phyloP scores from a whole-genome alignment of 1,140 invertebrate species.

The Camponotus floridanus region DNA sequence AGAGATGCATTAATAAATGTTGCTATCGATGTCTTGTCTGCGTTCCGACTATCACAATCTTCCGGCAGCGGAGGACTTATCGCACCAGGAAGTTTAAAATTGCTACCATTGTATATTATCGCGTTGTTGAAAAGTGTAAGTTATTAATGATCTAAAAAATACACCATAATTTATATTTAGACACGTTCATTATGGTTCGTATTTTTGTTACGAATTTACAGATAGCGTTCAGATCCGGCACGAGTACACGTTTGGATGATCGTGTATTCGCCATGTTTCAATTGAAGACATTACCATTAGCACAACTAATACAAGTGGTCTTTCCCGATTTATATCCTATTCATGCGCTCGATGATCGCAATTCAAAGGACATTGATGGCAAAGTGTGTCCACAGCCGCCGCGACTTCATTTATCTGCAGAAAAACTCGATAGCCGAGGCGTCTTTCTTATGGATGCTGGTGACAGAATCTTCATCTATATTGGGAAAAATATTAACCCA shows the following conservation, averaged over 20 bases:
- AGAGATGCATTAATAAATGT: slow-evolving; percentile 98
- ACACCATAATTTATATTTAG: neutral
- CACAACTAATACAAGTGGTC: slow-evolving; percentile 93
- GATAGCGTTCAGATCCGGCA: slow-evolving; percentile 95
- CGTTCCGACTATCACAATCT: slow-evolving; percentile 92
- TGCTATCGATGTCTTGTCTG: slow-evolving; percentile 95
- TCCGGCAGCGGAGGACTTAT: slow-evolving; percentile 90
- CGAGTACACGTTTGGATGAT: slow-evolving; percentile 96
- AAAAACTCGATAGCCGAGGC: slow-evolving; percentile 94
- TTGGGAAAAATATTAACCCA: slow-evolving; percentile 93
- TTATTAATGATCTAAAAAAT: slow-evolving; percentile 58
- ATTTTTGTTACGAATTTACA: slow-evolving; percentile 79
- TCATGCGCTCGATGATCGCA: slow-evolving; percentile 91
- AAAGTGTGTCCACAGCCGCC: slow-evolving; percentile 88
- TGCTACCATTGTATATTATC: slow-evolving; percentile 96
- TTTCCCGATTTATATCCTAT: slow-evolving; percentile 98
- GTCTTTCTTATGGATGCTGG: slow-evolving; percentile 97
- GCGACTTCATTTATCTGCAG: slow-evolving; percentile 90
- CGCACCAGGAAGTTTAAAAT: slow-evolving; percentile 90
- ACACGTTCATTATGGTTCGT: slow-evolving; percentile 13
- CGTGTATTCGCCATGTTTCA: slow-evolving; percentile 97
- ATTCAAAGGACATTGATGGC: slow-evolving; percentile 86
- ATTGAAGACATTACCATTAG: slow-evolving; percentile 95
- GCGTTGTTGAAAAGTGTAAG: slow-evolving; percentile 96
- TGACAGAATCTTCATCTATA: slow-evolving; percentile 93